Evolutionary conservation across 1,140 invertebrate genomes (phyloP), one percentile per base, ranked within the genome.

Genomic region (Amphibalanus amphitrite): DNA sequence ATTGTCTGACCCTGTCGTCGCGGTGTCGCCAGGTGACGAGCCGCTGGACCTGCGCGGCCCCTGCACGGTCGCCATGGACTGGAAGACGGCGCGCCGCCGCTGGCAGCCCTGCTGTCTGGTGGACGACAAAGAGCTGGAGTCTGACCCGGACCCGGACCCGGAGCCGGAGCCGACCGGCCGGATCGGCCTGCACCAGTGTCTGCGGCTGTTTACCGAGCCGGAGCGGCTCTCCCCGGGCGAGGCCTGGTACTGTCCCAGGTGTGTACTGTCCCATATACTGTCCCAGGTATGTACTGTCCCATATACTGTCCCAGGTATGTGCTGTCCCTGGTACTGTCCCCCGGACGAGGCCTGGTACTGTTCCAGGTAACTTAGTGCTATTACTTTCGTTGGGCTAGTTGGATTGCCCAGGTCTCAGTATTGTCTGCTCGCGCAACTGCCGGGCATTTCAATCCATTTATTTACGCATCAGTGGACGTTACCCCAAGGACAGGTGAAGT

Each of bases 151-250:
- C 40, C 69, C 70, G 3, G 72, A 71, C 28, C 72, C 70, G 29
- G 67, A 69, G 13, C 47, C 73, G 4, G 71, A 74, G 73, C 67
- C 69, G 25, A 72, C 64, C 33, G 71, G 71, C 68, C 76, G 79
- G 25, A 78, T 79, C n/a, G 81, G 77, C 20, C 76, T 85, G 47
- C 75, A 82, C 29, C 80, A 84, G 25, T 85, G 84, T 76, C 74
- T 85, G 29, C 77, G 80, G 25, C 73, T 83, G 68, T 84, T 85
- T 74, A 84, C 82, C 25, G 82, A 85, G 75, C 83, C 84, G 17
- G 84, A 85, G 77, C 76, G 80, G 29, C 77, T 85, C 69, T 80
- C 77, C 64, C 80, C 80, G 69, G 82, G 84, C 69, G 82, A 85
- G 75, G 80, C 83, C 26, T 85, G 84, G 84, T 82, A 78, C 28